Evolutionary conservation across 2,113 vertebrate species (phyloP).

Genomic region (Sphyrna mokarran): DNA sequence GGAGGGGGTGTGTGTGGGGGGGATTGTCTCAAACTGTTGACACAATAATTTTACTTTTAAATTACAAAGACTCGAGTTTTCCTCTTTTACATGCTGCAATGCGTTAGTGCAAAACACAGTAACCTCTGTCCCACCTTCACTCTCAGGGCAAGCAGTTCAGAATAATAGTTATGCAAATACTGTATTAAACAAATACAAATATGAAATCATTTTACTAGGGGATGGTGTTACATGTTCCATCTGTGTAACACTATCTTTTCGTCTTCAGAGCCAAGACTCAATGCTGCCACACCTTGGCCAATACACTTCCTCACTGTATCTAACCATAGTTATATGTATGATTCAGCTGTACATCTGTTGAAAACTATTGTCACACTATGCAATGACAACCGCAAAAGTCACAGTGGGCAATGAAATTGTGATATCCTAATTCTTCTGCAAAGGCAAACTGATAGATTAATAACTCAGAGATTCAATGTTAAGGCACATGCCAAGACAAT

Average conservation of each 20-base stretch:
- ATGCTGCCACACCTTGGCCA: background rate
- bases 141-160: background rate
- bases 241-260: background rate
- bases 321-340: background rate
- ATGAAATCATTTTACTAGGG: background rate
- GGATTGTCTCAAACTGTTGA: background rate
- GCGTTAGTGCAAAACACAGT: background rate
- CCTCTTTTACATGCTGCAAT: background rate
- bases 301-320: background rate
- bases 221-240: background rate
- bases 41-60: background rate
- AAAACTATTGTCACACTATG: background rate
- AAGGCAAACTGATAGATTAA: no score
- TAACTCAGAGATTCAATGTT: no score
- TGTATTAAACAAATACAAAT: background rate
- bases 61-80: background rate
- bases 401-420: no score
- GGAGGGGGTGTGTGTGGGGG: no score
- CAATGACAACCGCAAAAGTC: background rate
- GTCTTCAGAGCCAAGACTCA: background rate
- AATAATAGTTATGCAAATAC: background rate
- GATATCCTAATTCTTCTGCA: no score
- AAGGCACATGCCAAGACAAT: no score
- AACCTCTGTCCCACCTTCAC: background rate
- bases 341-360: background rate